Evolutionary conservation across 2,888 invertebrate species (phyloP), one percentile per base, ranked within the genome.

Genomic region (Plagodis dolabraria): DNA sequence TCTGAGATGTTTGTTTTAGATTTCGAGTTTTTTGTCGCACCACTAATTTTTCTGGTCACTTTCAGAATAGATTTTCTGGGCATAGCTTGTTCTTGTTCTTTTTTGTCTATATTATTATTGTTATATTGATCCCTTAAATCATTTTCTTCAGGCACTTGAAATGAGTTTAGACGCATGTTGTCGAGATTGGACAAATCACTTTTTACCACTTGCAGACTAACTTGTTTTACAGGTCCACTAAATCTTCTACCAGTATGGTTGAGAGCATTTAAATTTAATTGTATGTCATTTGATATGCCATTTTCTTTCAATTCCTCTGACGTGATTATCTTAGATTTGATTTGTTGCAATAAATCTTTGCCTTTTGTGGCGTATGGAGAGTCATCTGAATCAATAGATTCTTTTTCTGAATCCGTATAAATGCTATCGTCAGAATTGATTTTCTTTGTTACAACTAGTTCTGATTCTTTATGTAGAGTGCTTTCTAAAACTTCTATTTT

Each of bases 401-500:
- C 93, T 71, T 87, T 91, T 74, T 89, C 93, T 5, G 92, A 92
- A 66, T 93, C 89, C 7, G 89, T 86, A 54, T 86, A 91, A 45
- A 89, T 69, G 70, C 91, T 92, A 49, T 90, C 89, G 64, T 86
- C 86, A 36, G 84, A 86, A 59, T 78, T 68, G 38, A 58, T 58
- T 64, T 76, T 74, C 22, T 74, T 71, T 36, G 68, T 52, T 33
- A 74, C 65, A 10, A 59, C 63, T 5, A 66, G 42, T 51, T 79
- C 83, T 43, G 68, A 71, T 71, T 89, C 89, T 75, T 86, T 89
- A 0, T 79, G 72, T 35, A 86, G 62, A 0, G 83, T 82, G 64
- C 92, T 93, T 79, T 92, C 88, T 67, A 93, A 75, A 53, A 93
- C 88, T 72, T 94, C 94, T 50, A 94, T 68, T 70, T 93, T 89